Base-by-base conservation (phyloP, 2,113 vertebrate species). In the Vombatus ursinus region DNA sequence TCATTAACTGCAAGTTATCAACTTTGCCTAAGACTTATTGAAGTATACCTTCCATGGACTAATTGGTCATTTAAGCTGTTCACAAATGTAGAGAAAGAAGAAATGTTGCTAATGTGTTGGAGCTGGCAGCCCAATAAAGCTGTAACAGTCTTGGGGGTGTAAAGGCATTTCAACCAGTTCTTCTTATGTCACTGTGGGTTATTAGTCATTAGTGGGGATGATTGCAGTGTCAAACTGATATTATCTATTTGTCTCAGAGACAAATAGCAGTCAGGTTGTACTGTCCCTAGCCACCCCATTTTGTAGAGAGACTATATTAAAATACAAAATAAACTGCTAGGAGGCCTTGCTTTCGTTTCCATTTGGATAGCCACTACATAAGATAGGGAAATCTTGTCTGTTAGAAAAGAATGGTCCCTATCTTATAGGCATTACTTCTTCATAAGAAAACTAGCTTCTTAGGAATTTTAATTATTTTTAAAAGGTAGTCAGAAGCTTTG, bases 1-100 rank as follows among this genome's bases (percentile, higher is more conserved):
- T 47, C 16, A 57, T 31, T 19, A 25, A 0, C 31, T 44, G 44
- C 12, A 47, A 7, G 89, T 50, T 14, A 37, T 26, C 9, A 31
- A 47, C 51, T 37, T 68, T 51, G 3, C 8, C 28, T 50, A 26
- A 84, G 44, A 44, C n/a, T 84, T 84, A 3, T 23, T 50, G 49
- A 94, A 91, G 19, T 44, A 84, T 23, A 44, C 7, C n/a, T 11
- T 5, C 93, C 90, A 50, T 37, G 50, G 61, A 91, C 53, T 28
- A n/a, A 22, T 0, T 24, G 14, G 0, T 48, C 48, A 94, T 91
- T 47, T 91, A 90, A 91, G 37, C 5, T 52, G 28, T 23, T 89
- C 54, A 44, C 68, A 84, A n/a, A 84, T 44, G 31, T 68, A 22
- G 1, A 84, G n/a, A 92, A 96, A 95, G 90, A 44, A 92, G 96